phyloP scores from a whole-genome alignment of 2,113 vertebrate species.

The Passer montanus region DNA sequence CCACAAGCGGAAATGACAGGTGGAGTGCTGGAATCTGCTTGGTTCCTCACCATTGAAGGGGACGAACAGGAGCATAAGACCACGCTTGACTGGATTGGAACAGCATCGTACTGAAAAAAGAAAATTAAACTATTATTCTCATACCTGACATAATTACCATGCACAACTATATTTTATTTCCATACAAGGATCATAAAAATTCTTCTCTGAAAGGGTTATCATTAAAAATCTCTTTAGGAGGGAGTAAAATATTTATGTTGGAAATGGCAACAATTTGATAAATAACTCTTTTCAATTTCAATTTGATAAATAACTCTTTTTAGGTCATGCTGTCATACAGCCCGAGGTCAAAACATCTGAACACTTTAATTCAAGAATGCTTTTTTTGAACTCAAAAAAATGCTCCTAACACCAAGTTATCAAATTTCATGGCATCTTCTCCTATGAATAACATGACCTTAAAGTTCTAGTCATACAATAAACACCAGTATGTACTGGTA shows the following conservation, averaged over 20 bases:
- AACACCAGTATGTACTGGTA: neutral
- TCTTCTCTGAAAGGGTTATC: neutral
- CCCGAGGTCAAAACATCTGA: neutral
- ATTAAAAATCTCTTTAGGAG: neutral
- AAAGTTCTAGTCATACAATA: neutral
- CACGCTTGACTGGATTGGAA: slow-evolving; percentile 94
- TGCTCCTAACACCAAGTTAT: neutral
- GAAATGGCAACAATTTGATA: neutral
- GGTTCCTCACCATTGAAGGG: slow-evolving; percentile 97
- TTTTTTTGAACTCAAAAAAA: neutral
- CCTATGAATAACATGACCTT: neutral
- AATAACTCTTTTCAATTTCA: neutral
- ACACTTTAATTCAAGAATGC: neutral
- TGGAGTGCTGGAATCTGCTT: slow-evolving; percentile 86
- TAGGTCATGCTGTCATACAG: neutral
- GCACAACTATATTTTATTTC: neutral
- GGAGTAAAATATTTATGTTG: neutral
- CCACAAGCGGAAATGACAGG: slow-evolving; percentile 82
- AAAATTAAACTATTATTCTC: neutral
- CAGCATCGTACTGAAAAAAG: slow-evolving; percentile 90
- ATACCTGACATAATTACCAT: neutral
- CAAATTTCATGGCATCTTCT: neutral
- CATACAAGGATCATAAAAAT: neutral
- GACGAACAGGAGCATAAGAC: slow-evolving; percentile 94
- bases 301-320: neutral